Percentiles rank a stretch among this genome's conserved stretches.
These are phyloP conservation scores for Torymus texanus DNA, from an alignment of 2,888 invertebrate genomes.

Conservation along the genomic window DNA sequence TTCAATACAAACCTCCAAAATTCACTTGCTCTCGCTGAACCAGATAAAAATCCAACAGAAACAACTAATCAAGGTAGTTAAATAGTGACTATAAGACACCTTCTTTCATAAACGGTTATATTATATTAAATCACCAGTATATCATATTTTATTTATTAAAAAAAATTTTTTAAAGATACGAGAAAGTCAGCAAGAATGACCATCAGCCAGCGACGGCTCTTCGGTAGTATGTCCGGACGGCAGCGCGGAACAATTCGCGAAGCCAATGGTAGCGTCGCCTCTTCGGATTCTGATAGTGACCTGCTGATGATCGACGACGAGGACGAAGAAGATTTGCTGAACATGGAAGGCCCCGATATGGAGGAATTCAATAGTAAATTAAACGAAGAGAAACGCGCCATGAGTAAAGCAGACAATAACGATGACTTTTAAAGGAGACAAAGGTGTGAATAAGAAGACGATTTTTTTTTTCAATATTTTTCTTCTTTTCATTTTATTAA, in stretches of 20 bases:
- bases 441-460: not conserved
- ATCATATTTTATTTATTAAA: not conserved
- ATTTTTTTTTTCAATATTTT: not conserved
- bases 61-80: slow-evolving; percentile 60
- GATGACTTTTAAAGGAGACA: slow-evolving; percentile 68
- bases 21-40: slow-evolving; percentile 63
- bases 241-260: slow-evolving; percentile 66
- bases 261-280: slow-evolving; percentile 28
- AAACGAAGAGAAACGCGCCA: slow-evolving; percentile 67
- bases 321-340: slow-evolving; percentile 76
- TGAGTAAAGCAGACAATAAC: slow-evolving; percentile 71
- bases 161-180: slow-evolving; percentile 58
- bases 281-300: slow-evolving; percentile 75
- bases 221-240: slow-evolving; percentile 78
- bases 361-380: slow-evolving; percentile 66
- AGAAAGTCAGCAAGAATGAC: slow-evolving; percentile 66
- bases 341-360: slow-evolving; percentile 65
- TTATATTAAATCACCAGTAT: slow-evolving; percentile 13
- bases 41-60: slow-evolving; percentile 65
- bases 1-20: slow-evolving; percentile 71
- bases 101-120: slow-evolving; percentile 12
- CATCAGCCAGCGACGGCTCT: slow-evolving; percentile 75
- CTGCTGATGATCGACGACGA: slow-evolving; percentile 79
- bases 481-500: slow-evolving; percentile 41
- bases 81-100: not conserved